These are phyloP conservation scores for Perccottus glenii DNA, from an alignment of 2,113 vertebrate genomes.

Conservation along the genomic window DNA sequence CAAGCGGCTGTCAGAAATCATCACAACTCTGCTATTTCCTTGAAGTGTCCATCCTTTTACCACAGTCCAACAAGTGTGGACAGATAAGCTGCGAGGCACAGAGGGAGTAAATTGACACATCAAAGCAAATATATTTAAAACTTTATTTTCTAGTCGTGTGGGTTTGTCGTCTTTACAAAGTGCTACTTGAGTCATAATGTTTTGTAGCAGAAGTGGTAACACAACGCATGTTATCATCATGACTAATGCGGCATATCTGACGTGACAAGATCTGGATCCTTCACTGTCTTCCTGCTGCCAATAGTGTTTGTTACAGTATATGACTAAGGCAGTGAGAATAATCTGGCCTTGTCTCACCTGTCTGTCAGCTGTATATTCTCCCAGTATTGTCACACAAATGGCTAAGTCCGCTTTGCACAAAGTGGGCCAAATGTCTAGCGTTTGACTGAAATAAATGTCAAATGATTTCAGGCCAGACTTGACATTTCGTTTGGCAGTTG, in stretches of 20 bases:
- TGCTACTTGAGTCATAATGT: not conserved
- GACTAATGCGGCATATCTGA: constrained; percentile 4
- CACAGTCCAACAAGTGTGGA: constrained; percentile 18
- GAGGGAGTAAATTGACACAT: constrained; percentile 17
- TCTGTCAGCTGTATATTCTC: not conserved
- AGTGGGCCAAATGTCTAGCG: constrained; percentile 7
- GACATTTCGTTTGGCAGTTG: constrained; percentile 26
- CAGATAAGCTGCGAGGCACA: constrained; percentile 13
- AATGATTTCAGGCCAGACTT: constrained; percentile 34
- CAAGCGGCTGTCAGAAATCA: constrained; percentile 35
- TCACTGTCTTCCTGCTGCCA: constrained; percentile 5
- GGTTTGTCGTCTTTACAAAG: not conserved
- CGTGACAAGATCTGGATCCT: constrained; percentile 3
- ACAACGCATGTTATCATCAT: not conserved
- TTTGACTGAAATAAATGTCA: constrained; percentile 33
- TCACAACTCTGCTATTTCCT: constrained; percentile 13
- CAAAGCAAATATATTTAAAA: constrained; percentile 22
- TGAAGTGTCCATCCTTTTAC: constrained; percentile 35
- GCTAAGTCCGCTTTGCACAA: constrained; percentile 8
- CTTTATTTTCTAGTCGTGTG: not conserved
- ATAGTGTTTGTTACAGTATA: not conserved
- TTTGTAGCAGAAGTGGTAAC: not conserved
- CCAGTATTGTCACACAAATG: not conserved
- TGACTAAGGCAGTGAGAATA: not conserved
- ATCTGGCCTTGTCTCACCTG: not conserved